phyloP scores from a whole-genome alignment of 2,113 vertebrate genomes.

The Alethe castanea region DNA sequence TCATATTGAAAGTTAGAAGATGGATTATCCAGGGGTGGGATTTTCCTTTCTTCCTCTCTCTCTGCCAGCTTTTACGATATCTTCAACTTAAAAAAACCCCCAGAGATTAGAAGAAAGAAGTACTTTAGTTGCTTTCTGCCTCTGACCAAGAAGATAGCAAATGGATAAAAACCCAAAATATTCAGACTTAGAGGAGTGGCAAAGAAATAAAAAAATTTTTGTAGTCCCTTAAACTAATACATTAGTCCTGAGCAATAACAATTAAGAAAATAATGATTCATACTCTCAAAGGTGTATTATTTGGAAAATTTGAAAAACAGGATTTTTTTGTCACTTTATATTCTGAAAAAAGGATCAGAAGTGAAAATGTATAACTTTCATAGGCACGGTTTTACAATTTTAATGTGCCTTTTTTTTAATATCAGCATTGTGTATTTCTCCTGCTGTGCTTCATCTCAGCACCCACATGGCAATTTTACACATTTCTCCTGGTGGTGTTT shows the following conservation, averaged over 20 bases:
- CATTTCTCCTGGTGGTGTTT: neutral
- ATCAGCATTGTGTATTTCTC: neutral
- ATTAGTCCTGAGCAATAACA: neutral
- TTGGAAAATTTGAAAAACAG: neutral
- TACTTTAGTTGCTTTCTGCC: neutral
- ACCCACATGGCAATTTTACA: neutral
- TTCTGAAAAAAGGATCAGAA: neutral
- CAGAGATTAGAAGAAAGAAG: neutral
- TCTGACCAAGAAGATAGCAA: neutral
- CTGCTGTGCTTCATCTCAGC: neutral
- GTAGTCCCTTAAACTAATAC: neutral
- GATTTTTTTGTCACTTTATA: neutral
- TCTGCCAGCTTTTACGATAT: neutral
- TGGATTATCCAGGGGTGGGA: neutral
- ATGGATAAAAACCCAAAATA: neutral
- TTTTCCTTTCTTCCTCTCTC: neutral
- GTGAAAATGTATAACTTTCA: neutral
- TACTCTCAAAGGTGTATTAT: neutral
- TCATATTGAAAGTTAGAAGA: neutral
- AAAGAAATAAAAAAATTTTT: neutral
- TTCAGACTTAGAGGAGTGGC: neutral
- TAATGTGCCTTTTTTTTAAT: neutral
- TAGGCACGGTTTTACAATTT: neutral
- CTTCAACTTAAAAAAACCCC: neutral
- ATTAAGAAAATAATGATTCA: neutral